Percentiles rank a stretch among this genome's conserved stretches.
These are phyloP conservation scores for Capromys pilorides DNA, from an alignment of 2,797 vertebrate genomes.

Conservation along the genomic window DNA sequence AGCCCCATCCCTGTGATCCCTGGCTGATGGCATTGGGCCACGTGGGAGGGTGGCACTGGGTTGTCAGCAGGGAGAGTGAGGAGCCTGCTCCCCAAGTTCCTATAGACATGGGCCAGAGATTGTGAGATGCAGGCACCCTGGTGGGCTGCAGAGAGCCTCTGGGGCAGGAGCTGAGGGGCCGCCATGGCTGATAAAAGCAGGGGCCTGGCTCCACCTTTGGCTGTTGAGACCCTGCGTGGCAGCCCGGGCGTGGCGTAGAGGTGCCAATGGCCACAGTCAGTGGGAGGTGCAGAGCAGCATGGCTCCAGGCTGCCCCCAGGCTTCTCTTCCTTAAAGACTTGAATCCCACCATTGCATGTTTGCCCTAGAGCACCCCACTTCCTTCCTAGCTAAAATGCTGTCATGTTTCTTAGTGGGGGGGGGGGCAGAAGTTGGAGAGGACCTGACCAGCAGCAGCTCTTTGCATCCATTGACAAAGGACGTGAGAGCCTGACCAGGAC, in stretches of 20 bases:
- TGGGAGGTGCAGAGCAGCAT: too few species aligned
- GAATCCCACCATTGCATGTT: neutral
- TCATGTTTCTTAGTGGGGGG: neutral
- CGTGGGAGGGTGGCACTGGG: neutral
- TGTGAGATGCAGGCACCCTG: accelerated
- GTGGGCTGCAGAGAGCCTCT: neutral
- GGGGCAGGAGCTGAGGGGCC: neutral
- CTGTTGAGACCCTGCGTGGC: neutral
- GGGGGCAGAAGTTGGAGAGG: neutral
- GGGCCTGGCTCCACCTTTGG: too few species aligned
- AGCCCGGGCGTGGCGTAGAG: accelerated
- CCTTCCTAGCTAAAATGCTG: neutral
- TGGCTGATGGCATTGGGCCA: neutral
- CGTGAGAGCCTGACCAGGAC: accelerated
- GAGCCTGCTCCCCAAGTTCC: neutral
- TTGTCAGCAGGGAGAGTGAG: neutral
- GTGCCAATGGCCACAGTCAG: too few species aligned
- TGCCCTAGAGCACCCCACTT: neutral
- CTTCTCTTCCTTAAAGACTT: neutral
- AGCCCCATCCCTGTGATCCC: constrained; percentile 27
- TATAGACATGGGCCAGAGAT: neutral
- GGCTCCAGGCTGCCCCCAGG: neutral
- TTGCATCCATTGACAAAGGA: neutral
- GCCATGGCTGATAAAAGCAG: neutral
- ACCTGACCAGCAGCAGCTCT: neutral